Percentiles rank a stretch among this genome's conserved stretches.
These are phyloP conservation scores for Pentamera pediparva DNA, from an alignment of 53 echinoderm and acorn worm species.

Conservation along the genomic window DNA sequence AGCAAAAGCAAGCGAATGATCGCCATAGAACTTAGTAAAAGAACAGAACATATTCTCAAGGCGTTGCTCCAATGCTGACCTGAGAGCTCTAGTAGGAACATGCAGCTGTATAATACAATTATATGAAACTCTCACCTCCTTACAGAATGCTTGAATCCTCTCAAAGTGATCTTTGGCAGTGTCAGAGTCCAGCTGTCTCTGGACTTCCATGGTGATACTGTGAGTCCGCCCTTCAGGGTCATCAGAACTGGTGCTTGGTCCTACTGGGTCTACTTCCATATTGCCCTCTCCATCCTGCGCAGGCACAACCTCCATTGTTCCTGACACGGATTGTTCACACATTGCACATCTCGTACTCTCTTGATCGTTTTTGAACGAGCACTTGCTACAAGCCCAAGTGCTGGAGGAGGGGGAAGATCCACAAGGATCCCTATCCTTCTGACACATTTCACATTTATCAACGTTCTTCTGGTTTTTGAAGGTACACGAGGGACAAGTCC, in stretches of 20 bases:
- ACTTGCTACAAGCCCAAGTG: too few relatives aligned
- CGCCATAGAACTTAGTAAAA: too few relatives aligned
- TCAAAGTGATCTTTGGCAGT: slow-evolving; percentile 60
- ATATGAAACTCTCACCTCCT: slow-evolving; percentile 41
- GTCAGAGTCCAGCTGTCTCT: slow-evolving; percentile 65
- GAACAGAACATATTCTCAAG: not conserved
- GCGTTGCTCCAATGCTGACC: too few relatives aligned
- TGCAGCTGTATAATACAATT: not conserved
- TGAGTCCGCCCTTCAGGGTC: slow-evolving; percentile 63
- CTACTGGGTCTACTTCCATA: too few relatives aligned
- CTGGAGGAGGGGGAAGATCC: too few relatives aligned
- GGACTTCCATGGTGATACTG: slow-evolving; percentile 75
- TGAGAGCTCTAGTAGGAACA: too few relatives aligned
- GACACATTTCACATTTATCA: slow-evolving; percentile 10
- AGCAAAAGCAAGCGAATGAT: not conserved
- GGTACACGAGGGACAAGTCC: slow-evolving; percentile 83
- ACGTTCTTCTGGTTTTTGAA: slow-evolving; percentile 62
- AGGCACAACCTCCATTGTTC: too few relatives aligned
- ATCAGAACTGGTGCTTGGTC: too few relatives aligned
- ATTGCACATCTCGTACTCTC: too few relatives aligned
- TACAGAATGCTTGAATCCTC: slow-evolving; percentile 65
- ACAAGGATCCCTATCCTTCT: not conserved
- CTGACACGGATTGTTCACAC: too few relatives aligned
- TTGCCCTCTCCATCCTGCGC: too few relatives aligned
- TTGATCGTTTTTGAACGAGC: too few relatives aligned